These are phyloP conservation scores for Amphilophus citrinellus DNA, from an alignment of 2,113 vertebrate species.

Conservation along the genomic window DNA sequence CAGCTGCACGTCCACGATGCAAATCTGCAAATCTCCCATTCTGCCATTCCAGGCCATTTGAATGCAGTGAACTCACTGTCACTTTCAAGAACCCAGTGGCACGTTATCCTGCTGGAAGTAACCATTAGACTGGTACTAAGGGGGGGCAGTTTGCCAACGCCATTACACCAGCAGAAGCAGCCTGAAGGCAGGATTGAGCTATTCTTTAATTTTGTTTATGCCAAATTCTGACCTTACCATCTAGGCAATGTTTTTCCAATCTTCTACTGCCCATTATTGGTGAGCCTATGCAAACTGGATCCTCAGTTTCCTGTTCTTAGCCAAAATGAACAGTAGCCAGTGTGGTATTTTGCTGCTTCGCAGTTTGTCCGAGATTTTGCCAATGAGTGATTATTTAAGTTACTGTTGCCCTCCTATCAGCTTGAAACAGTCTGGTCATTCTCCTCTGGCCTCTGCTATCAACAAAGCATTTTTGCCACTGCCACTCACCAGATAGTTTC, in stretches of 20 bases:
- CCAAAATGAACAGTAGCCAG: not conserved
- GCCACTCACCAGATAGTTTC: not conserved
- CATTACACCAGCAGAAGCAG: not conserved
- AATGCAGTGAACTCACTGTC: too few relatives aligned
- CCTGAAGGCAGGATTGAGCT: not conserved
- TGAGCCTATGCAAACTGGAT: too few relatives aligned
- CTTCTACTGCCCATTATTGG: too few relatives aligned
- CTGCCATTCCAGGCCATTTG: not conserved
- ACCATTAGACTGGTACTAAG: not conserved
- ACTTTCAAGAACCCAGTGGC: too few relatives aligned
- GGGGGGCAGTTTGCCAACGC: not conserved
- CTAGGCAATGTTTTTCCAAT: not conserved
- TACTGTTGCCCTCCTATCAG: not conserved
- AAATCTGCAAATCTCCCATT: not conserved
- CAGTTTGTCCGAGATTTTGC: not conserved
- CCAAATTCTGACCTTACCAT: not conserved
- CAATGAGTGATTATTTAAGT: not conserved
- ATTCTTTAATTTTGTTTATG: not conserved
- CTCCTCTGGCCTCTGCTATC: not conserved
- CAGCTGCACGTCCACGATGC: not conserved
- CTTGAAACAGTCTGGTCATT: not conserved
- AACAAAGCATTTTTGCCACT: constrained; percentile 8
- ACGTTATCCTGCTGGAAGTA: not conserved
- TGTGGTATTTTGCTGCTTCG: not conserved
- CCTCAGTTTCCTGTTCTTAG: too few relatives aligned